These are phyloP conservation scores for Hyalella azteca DNA, from an alignment of 2,888 invertebrate genomes.

Conservation along the genomic window DNA sequence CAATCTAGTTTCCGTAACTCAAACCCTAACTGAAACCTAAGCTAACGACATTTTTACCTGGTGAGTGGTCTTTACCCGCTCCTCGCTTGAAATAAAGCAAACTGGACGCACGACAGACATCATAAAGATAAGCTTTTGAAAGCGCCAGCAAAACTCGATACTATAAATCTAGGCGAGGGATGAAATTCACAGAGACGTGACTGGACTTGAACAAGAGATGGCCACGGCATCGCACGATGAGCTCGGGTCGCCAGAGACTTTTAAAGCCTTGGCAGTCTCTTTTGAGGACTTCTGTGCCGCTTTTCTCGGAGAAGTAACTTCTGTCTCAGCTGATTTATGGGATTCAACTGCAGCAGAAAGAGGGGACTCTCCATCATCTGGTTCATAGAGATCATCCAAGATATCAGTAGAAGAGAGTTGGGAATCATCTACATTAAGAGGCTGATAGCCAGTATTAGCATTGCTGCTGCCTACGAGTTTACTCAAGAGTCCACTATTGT, in stretches of 20 bases:
- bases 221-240: neutral
- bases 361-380: conserved; percentile 8
- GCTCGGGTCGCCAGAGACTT: neutral
- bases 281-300: neutral
- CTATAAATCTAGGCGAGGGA: conserved; percentile 33
- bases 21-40: conserved; percentile 11
- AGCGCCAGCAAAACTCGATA: conserved; percentile 33
- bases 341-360: neutral
- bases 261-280: neutral
- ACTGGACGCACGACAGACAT: conserved; percentile 31
- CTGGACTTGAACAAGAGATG: conserved; percentile 15
- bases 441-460: conserved; percentile 44
- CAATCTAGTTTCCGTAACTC: neutral
- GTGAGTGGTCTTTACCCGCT: neutral
- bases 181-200: conserved; percentile 44
- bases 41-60: neutral
- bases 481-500: conserved; percentile 42
- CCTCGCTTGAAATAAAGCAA: conserved; percentile 9
- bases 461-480: conserved; percentile 48
- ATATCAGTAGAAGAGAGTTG: conserved; percentile 18
- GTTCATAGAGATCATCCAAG: neutral
- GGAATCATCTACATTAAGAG: conserved; percentile 45
- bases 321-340: conserved; percentile 10
- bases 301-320: neutral
- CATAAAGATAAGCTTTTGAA: conserved; percentile 37